Evolutionary conservation across 1,140 invertebrate genomes (phyloP), one percentile per base, ranked within the genome.

Genomic region (Limonius californicus): DNA sequence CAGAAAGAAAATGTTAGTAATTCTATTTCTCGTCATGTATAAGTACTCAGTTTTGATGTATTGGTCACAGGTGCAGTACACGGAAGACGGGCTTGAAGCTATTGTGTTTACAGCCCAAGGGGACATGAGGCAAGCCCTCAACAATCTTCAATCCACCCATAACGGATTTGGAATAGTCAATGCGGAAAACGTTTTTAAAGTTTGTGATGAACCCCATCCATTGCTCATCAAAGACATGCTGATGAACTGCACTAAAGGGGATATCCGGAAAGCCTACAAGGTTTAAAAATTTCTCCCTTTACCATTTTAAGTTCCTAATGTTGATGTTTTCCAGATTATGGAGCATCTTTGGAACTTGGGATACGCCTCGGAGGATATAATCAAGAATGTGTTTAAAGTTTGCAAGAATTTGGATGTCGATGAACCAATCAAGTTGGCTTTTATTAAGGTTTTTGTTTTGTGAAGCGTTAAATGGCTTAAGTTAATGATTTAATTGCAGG

Each of bases 131-230:
- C 95, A 94, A 69, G 97, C 91, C 0, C 80, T 99, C 12, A 99
- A 99, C 79, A 99, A 99, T 84, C 78, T 99, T 19, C 98, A 99
- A 79, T 97, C 97, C 1, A 99, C 97, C 0, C 86, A 86, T 43
- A 94, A 98, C 78, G 97, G 97, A 19, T 99, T 98, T 83, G 89
- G 88, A 3, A 86, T 91, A 72, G 88, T 99, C 1, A 96, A 89
- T 66, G 87, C 88, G 62, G 89, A 94, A 72, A 97, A 98, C 85
- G 97, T 99, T n/a, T 99, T 99, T 73, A 99, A 99, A 84, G 96
- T 99, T 12, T 99, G 98, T 77, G 98, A 99, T 80, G 97, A 99
- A 77, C 97, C 98, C 0, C 96, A 99, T 83, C 98, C 98, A 6
- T 81, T 97, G 62, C 74, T 97, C 0, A 87, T 99, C 8, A 91